phyloP scores from a whole-genome alignment of 2,888 invertebrate species.

The Pristionchus exspectatus region DNA sequence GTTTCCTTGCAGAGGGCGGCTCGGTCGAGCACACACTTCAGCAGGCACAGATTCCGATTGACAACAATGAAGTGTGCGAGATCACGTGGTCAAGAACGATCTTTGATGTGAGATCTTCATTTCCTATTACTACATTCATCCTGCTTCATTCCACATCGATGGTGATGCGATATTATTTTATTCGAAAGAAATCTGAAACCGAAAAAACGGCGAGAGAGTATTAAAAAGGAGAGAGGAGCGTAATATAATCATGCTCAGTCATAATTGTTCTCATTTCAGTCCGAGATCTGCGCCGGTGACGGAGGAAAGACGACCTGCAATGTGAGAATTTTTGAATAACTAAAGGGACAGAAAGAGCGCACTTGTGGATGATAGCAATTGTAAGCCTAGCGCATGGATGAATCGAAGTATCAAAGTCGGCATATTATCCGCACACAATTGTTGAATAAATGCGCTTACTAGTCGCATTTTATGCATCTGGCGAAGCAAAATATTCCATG shows the following conservation, averaged over 20 bases:
- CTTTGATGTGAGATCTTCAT: background rate
- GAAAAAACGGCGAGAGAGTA: too few species aligned
- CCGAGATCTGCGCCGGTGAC: constrained; percentile 27
- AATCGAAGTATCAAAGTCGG: too few species aligned
- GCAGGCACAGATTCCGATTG: background rate
- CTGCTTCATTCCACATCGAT: too few species aligned
- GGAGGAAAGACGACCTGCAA: background rate
- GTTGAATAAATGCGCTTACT: background rate
- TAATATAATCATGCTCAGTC: background rate
- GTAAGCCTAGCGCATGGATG: background rate
- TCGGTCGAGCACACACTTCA: background rate
- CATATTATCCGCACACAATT: background rate
- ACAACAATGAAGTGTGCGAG: constrained; percentile 20
- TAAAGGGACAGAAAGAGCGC: too few species aligned
- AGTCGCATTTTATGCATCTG: too few species aligned
- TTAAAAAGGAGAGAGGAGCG: too few species aligned
- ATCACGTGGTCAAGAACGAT: background rate
- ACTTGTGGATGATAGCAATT: too few species aligned
- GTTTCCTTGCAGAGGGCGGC: constrained; percentile 40
- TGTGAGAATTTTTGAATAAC: background rate
- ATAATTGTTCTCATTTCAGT: background rate
- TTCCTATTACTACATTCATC: background rate
- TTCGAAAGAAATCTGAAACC: too few species aligned
- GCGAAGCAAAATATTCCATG: too few species aligned
- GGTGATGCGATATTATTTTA: too few species aligned